Percentiles rank a stretch among this genome's conserved stretches.
These are phyloP conservation scores for Hafferia zeledoni DNA, from an alignment of 2,797 vertebrate genomes.

Conservation along the genomic window DNA sequence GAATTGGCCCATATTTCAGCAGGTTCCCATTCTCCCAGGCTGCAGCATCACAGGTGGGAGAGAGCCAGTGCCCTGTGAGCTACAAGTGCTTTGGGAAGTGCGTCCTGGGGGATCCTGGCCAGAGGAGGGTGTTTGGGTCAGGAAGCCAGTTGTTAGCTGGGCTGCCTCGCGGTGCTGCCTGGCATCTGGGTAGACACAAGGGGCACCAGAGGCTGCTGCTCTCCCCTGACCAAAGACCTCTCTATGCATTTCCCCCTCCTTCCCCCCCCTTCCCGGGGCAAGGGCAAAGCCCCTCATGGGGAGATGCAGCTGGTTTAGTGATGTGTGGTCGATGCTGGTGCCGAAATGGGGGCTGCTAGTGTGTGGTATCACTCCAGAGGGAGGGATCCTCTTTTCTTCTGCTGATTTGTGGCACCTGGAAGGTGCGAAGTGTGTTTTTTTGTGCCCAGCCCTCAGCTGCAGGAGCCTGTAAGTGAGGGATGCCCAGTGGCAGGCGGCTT, in stretches of 20 bases:
- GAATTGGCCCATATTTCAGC: not conserved
- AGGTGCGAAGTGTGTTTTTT: not conserved
- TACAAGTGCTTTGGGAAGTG: not conserved
- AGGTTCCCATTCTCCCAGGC: not conserved
- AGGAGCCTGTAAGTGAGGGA: not conserved
- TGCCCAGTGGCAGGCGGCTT: not conserved
- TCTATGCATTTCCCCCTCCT: conserved; percentile 53
- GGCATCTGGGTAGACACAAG: not conserved
- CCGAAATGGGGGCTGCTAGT: not conserved
- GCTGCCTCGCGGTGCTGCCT: not conserved
- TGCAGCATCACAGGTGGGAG: rapidly evolving
- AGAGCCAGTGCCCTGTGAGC: not conserved
- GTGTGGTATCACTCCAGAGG: rapidly evolving
- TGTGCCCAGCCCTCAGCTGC: conserved; percentile 22
- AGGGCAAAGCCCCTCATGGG: not conserved
- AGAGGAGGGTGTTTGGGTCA: not conserved
- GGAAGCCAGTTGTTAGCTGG: not conserved
- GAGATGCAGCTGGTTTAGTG: not conserved
- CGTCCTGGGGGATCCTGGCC: rapidly evolving
- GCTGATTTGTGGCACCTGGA: not conserved
- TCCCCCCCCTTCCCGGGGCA: rapidly evolving
- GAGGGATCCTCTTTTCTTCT: not conserved
- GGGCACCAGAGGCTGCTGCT: not conserved
- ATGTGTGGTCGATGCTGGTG: not conserved
- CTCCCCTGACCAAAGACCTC: conserved; percentile 62